Conservation (phyloP, 2,888 invertebrate species). For the Lamellibrachia columna region DNA sequence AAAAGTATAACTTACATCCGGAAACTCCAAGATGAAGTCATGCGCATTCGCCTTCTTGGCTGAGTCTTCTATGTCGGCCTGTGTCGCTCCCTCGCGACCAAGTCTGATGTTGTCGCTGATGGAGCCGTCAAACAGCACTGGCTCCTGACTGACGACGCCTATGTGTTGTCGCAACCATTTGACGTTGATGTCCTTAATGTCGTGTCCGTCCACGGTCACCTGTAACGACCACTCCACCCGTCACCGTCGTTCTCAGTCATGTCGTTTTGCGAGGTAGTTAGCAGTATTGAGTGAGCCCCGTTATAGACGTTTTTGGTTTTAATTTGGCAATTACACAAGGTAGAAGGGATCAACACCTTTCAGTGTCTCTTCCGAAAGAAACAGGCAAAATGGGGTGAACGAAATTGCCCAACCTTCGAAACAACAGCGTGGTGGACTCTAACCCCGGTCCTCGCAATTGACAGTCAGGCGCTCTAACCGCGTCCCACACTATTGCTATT, state of each 20-base stretch:
- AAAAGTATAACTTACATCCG: conserved; percentile 66
- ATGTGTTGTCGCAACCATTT: conserved; percentile 57
- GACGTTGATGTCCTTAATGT: conserved; percentile 59
- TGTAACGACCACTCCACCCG: conserved; percentile 18
- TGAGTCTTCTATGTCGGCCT: conserved; percentile 55
- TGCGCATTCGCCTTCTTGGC: conserved; percentile 63
- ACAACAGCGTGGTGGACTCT: no score
- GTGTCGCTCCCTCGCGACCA: conserved; percentile 53
- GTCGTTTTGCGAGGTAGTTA: no score
- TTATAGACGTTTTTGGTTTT: no score
- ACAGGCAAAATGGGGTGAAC: no score
- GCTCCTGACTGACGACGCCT: neutral
- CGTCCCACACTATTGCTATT: no score
- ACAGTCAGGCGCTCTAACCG: conserved; percentile 65
- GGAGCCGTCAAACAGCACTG: conserved; percentile 66
- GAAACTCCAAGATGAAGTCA: conserved; percentile 59
- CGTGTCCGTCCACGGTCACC: conserved; percentile 40
- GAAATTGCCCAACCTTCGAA: no score
- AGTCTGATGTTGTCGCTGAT: conserved; percentile 67
- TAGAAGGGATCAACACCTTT: no score
- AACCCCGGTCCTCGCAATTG: no score
- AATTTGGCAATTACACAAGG: no score
- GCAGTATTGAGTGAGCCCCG: no score
- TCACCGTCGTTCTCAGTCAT: no score
- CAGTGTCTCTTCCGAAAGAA: no score